Base-by-base conservation (phyloP, 2,113 vertebrate genomes). In the Climacteris rufus region DNA sequence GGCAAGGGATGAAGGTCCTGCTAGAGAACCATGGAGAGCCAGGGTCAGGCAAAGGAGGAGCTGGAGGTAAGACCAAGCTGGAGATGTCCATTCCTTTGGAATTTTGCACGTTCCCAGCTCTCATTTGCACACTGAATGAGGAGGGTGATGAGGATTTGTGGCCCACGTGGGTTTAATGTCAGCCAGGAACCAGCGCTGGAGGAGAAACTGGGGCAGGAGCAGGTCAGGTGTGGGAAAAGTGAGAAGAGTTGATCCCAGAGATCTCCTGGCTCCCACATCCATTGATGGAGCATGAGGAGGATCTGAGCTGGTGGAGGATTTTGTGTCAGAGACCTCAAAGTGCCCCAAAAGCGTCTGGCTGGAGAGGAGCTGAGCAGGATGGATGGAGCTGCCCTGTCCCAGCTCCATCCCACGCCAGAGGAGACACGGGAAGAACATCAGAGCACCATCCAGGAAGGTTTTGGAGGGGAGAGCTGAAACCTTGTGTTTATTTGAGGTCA, bases 81-180 rank as follows among this genome's bases (percentile, higher is more conserved):
- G 57, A 68, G 57, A 8, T 15, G 42, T 7, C 17, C 0, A 15
- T 56, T 50, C 19, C 39, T 70, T 35, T 50, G 65, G 56, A 28
- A 2, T 16, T 80, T 56, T 52, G 49, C 71, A 56, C 15, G 13
- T 11, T 42, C 15, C 75, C 1, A 2, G 31, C 30, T 72, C 66
- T 31, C 13, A 0, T 47, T 37, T 9, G 10, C 18, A 19, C 13
- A 8, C 0, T 0, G 2, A 0, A 0, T 25, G 70, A 35, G 18
- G 78, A 68, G 40, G n/a, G 25, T 27, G 54, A 10, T 16, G 54
- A 68, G 24, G 21, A 3, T 56, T 22, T 39, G 35, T 35, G 60
- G 23, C 52, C 69, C 24, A 9, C 0, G 0, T 10, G 39, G 25
- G 19, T 49, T 88, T 56, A 15, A 8, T 10, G 22, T 14, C 24